A percentile compares a stretch with the other conserved stretches of the same genome.
These are phyloP conservation scores for Puntigrus tetrazona DNA, from an alignment of 2,113 vertebrate species.

Conservation along the genomic window DNA sequence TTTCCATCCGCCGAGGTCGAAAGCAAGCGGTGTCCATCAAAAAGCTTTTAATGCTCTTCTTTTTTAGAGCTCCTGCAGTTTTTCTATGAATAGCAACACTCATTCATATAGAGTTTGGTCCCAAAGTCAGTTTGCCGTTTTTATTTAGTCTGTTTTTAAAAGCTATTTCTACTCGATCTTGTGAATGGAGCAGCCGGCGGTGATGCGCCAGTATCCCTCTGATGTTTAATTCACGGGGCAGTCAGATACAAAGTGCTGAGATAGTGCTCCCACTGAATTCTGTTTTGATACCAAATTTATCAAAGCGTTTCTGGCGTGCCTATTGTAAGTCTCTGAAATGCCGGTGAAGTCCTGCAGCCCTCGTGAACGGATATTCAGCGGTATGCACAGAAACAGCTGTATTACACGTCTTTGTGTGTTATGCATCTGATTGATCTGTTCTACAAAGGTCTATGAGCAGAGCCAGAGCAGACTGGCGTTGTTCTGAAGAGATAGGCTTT, in stretches of 20 bases:
- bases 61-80: background rate
- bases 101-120: conserved; percentile 15
- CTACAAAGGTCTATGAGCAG: conserved; percentile 1
- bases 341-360: background rate
- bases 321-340: conserved; percentile 18
- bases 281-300: conserved; percentile 23
- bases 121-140: conserved; percentile 30
- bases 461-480: background rate
- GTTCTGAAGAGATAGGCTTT: conserved; percentile 6
- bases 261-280: background rate
- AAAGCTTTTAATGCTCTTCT: background rate
- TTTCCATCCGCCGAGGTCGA: background rate
- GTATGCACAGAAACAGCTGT: conserved; percentile 7
- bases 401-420: conserved; percentile 1
- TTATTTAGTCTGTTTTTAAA: conserved; percentile 4
- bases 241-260: conserved; percentile 33
- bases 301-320: conserved; percentile 28
- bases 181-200: conserved; percentile 12
- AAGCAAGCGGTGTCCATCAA: conserved; percentile 2
- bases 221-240: conserved; percentile 48
- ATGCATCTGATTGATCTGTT: conserved; percentile 38
- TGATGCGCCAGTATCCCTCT: conserved; percentile 7
- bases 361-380: conserved; percentile 17
- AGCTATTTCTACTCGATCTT: conserved; percentile 19
- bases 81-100: conserved; percentile 11